Base-by-base conservation (phyloP, 1,140 invertebrate species). In the Galleria mellonella region DNA sequence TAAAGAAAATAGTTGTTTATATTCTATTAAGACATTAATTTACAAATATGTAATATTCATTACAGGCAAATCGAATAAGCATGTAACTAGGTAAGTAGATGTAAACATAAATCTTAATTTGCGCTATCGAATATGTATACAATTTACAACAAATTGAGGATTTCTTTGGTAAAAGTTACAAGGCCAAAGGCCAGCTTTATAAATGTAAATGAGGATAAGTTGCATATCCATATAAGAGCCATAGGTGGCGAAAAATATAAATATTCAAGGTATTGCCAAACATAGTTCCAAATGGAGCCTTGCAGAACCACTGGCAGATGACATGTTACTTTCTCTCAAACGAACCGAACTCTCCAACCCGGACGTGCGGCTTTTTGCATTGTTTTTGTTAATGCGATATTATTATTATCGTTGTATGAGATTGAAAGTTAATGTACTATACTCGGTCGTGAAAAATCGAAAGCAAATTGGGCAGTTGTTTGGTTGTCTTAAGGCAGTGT, bases 351-450 rank as follows among this genome's bases (percentile, higher is more conserved):
- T 55, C 50, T 51, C 51, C 50, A 47, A 69, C 67, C 72, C 73
- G 72, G 73, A 74, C 72, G 55, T 50, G 46, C 58, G 37, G 53
- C 48, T 68, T 66, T 66, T 65, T 75, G 56, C 62, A 77, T 74
- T 75, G 70, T 77, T 81, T 81, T 76, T 66, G 64, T 73, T 69
- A 74, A 72, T 76, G 49, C 54, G 53, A 67, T 72, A 72, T 69
- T 68, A 66, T 72, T 70, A 76, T 65, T 68, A 63, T 72, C 53
- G 47, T 45, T 41, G 57, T 54, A 62, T 52, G 65, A 75, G 75
- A 75, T 68, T 70, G 72, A 76, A 76, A 79, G 76, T 73, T 62
- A 67, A 70, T 68, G 51, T 62, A 50, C 47, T 62, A 51, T 64
- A 74, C 55, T 45, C 43, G 56, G 39, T 56, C 37, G 55, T 51